Evolutionary conservation across 2,797 vertebrate genomes (phyloP), one percentile per base, ranked within the genome.

Genomic region (Hybognathus amarus): DNA sequence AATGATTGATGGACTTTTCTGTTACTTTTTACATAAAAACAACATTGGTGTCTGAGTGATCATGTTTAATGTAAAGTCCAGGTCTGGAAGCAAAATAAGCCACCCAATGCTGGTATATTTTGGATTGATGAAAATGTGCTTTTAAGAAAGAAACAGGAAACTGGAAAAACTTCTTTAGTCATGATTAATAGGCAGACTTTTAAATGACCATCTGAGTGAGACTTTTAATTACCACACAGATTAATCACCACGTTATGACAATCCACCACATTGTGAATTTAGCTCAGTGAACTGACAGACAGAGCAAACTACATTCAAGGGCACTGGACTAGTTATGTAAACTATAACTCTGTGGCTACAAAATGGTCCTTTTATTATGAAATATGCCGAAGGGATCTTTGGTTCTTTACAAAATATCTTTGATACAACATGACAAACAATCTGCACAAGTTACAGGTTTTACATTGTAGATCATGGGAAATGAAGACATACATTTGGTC

Each of bases 301-400:
- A 59, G 81, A 54, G 74, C 30, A 61, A 81, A 79, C 42, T 76
- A 56, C 27, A 82, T 83, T 69, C 40, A 81, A n/a, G 36, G 52
- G 40, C 59, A 67, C 64, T 45, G 71, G 71, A 63, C 22, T 76
- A 67, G 71, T 38, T 85, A 54, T 61, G n/a, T 82, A 80, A 71
- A 82, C 24, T 50, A 77, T 33, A 86, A 86, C 69, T 80, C 75
- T 76, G 71, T 73, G 82, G 70, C 74, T 88, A 89, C 84, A 91
- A 92, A 91, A 90, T 69, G n/a, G 61, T 79, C 24, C 75, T 76
- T 87, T 89, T 89, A 91, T 90, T 90, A 85, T 73, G 68, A 87
- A 87, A 85, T 85, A 82, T 88, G 83, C 87, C 91, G 84, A 85
- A 82, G 68, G 79, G 73, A 86, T 85, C 47, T 79, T 88, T 87